A percentile compares a stretch with the other conserved stretches of the same genome.
These are phyloP conservation scores for Spisula subtruncata DNA, from an alignment of 2,888 invertebrate species.

Conservation along the genomic window DNA sequence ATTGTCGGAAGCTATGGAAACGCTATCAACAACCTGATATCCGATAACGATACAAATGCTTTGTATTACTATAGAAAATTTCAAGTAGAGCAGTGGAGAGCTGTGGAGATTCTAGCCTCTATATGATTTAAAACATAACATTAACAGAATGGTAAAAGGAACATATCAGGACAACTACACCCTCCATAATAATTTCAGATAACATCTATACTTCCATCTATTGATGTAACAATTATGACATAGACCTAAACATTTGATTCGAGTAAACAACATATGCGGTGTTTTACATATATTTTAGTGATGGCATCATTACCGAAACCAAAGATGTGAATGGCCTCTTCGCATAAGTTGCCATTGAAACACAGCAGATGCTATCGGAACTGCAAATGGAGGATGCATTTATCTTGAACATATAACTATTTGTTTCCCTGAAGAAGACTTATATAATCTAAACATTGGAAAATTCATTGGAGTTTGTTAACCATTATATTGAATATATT, in stretches of 20 bases:
- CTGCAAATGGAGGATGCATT: no score
- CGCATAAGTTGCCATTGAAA: no score
- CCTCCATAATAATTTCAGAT: constrained; percentile 9
- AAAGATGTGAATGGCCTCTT: no score
- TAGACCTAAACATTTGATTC: background rate
- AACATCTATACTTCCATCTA: background rate
- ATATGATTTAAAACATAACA: background rate
- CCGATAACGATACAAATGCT: background rate
- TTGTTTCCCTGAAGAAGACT: no score
- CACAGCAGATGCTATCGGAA: no score
- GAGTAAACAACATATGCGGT: background rate
- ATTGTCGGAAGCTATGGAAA: background rate
- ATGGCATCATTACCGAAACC: no score
- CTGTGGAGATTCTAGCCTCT: background rate
- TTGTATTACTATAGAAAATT: background rate
- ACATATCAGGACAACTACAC: background rate
- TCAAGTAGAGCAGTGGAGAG: background rate
- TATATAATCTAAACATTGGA: no score
- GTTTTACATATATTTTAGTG: no score
- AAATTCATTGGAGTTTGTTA: no score
- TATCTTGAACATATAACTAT: no score
- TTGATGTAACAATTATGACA: background rate
- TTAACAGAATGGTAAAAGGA: background rate
- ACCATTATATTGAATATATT: no score
- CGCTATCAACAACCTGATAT: background rate